Evolutionary conservation across 2,797 vertebrate genomes (phyloP).

Genomic region (Pogonophryne albipinna): DNA sequence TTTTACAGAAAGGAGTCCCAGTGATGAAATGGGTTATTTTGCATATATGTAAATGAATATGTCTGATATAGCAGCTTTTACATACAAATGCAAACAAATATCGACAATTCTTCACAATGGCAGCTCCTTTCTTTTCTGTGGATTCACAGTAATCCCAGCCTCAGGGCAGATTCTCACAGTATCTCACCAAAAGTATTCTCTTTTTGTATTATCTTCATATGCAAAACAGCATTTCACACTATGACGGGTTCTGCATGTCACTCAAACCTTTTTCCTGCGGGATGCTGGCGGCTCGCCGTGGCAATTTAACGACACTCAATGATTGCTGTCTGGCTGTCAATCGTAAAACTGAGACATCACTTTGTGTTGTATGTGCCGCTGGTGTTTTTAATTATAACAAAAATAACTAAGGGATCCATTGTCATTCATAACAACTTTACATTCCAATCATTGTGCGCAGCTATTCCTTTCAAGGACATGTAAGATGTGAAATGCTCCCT

Average conservation of each 20-base stretch:
- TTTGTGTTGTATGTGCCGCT: neutral
- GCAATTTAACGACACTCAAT: neutral
- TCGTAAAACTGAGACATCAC: neutral
- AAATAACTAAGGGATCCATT: neutral
- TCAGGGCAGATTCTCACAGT: neutral
- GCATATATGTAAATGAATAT: neutral
- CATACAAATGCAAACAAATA: neutral
- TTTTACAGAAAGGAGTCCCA: neutral
- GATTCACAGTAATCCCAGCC: neutral
- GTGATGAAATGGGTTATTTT: neutral
- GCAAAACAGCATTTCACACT: neutral
- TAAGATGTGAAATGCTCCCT: neutral
- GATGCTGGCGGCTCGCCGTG: neutral
- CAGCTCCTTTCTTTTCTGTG: neutral
- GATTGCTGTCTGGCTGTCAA: neutral
- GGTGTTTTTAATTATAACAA: neutral
- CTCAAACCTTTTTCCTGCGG: slow-evolving; percentile 2
- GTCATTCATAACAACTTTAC: neutral
- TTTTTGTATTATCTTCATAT: neutral
- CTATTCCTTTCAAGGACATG: neutral
- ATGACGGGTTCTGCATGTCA: slow-evolving; percentile 4
- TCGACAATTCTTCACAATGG: neutral
- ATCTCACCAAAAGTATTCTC: neutral
- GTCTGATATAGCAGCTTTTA: neutral
- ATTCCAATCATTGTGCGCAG: neutral